Evolutionary conservation across 2,888 invertebrate species (phyloP), one percentile per base, ranked within the genome.

Genomic region (Rapana venosa): DNA sequence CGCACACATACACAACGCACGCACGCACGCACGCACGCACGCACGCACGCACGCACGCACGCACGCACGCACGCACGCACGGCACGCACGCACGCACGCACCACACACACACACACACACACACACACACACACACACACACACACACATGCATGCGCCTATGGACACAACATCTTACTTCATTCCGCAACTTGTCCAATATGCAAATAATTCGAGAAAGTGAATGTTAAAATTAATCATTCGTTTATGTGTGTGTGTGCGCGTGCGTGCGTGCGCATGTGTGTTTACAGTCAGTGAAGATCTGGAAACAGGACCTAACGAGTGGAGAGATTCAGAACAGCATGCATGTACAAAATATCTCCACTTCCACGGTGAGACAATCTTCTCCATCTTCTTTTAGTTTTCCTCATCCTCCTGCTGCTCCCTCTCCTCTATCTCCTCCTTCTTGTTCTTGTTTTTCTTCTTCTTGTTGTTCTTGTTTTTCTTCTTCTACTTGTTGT

Each of bases 251-350:
- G 22, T 22, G 32, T 35, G 32, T 79, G 79, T 35, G 79, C 32
- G 79, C 15, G 79, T 35, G 79, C 15, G 79, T 79, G 79, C 32
- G 84, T 84, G 84, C 47, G 56, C 15, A 56, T 84, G 84, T 35
- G n/a, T 84, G 36, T 26, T 86, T 86, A 66, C 91, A 94, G 94
- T 93, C 93, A 36, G 92, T 94, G 5, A 94, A 94, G 89, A 92
- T 94, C 1, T 94, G 94, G 94, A 94, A 94, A 58, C 90, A 91
- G 85, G 90, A 91, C 35, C 88, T 94, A 47, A n/a, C 88, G 0
- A 84, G 87, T 20, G 90, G 91, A 1, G 93, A 93, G 86, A 91
- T 94, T 0, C 92, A 91, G n/a, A 84, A 81, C 61, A 94, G 93
- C 70, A 94, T 94, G 93, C 91, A 92, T 70, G 91, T 90, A 6